phyloP scores from a whole-genome alignment of 2,797 vertebrate species.

The Hypotaenidia okinawae region DNA sequence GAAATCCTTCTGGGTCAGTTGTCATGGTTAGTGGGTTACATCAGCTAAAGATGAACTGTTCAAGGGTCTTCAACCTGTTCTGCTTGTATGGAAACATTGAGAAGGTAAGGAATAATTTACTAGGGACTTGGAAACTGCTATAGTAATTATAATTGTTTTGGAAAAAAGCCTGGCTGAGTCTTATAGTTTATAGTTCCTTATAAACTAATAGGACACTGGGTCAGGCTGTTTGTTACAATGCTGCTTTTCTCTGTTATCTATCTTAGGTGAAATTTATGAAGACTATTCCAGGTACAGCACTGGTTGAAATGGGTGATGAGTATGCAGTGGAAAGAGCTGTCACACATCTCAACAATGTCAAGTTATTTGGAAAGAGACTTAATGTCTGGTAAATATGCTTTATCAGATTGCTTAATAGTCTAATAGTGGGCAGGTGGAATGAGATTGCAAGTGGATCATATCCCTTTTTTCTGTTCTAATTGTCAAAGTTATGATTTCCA shows the following conservation, averaged over 20 bases:
- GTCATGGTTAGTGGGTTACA: slow-evolving; percentile 98
- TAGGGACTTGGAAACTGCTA: neutral
- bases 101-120: slow-evolving; percentile 83
- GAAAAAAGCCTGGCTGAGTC: neutral
- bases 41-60: slow-evolving; percentile 96
- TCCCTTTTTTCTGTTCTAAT: neutral
- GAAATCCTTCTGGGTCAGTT: slow-evolving; percentile 88
- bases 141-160: neutral
- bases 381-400: slow-evolving; percentile 89
- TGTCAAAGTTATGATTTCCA: neutral
- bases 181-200: neutral
- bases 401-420: neutral
- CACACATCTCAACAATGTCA: slow-evolving; percentile 97
- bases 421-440: neutral
- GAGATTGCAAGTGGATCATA: neutral
- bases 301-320: slow-evolving; percentile 99
- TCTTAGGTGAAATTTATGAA: slow-evolving; percentile 97
- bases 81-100: slow-evolving; percentile 98
- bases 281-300: slow-evolving; percentile 93
- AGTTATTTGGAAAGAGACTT: slow-evolving; percentile 95
- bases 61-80: slow-evolving; percentile 96
- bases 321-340: slow-evolving; percentile 97
- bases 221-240: neutral
- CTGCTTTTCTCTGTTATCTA: neutral
- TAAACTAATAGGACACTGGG: neutral